These are phyloP conservation scores for Chanos chanos DNA, from an alignment of 2,797 vertebrate genomes.

Conservation along the genomic window DNA sequence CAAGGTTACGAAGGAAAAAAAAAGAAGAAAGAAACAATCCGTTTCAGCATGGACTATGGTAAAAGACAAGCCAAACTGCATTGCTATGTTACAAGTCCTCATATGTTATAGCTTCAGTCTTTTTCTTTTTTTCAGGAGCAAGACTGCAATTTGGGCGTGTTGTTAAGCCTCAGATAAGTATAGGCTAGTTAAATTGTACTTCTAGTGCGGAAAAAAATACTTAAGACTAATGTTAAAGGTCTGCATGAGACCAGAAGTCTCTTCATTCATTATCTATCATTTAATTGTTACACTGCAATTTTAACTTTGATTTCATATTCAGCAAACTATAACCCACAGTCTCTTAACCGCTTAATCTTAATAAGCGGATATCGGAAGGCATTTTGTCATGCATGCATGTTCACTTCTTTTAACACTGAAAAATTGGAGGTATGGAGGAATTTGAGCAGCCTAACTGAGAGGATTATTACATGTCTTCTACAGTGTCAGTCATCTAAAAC, in stretches of 20 bases:
- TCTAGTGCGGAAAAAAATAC: slow-evolving; percentile 48
- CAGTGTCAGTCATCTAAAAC: too few relatives aligned
- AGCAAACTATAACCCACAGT: too few relatives aligned
- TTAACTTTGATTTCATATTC: slow-evolving; percentile 34
- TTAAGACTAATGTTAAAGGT: slow-evolving; percentile 50
- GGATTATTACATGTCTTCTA: too few relatives aligned
- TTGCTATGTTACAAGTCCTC: slow-evolving; percentile 32
- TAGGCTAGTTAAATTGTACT: slow-evolving; percentile 54
- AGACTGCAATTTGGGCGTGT: slow-evolving; percentile 57
- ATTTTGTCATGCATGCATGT: too few relatives aligned
- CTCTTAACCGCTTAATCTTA: too few relatives aligned
- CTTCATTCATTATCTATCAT: slow-evolving; percentile 38
- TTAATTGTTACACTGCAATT: slow-evolving; percentile 29
- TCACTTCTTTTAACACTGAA: too few relatives aligned
- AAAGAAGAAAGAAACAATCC: slow-evolving; percentile 32
- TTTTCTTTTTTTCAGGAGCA: slow-evolving; percentile 37
- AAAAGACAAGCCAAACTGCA: slow-evolving; percentile 26
- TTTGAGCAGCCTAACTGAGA: too few relatives aligned
- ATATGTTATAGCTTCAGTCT: slow-evolving; percentile 32
- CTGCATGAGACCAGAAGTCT: slow-evolving; percentile 32
- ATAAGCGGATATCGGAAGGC: too few relatives aligned
- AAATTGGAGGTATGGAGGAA: too few relatives aligned
- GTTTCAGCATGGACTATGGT: slow-evolving; percentile 18
- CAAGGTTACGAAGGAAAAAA: slow-evolving; percentile 23
- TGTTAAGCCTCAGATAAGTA: slow-evolving; percentile 53